These are phyloP conservation scores for Garra rufa DNA, from an alignment of 2,113 vertebrate genomes.

Conservation along the genomic window DNA sequence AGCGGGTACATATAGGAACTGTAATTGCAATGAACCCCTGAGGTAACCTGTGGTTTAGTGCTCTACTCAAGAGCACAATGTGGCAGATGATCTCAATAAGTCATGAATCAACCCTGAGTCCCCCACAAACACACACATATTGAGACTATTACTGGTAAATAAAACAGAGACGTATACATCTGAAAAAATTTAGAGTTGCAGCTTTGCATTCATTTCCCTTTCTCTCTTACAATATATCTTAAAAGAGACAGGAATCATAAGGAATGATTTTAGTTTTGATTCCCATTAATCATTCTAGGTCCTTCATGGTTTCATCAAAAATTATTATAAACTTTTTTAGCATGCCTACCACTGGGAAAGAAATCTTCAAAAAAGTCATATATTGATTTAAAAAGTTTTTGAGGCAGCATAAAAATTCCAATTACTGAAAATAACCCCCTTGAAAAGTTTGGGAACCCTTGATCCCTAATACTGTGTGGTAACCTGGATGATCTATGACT, in stretches of 20 bases:
- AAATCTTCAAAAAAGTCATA: too few species aligned
- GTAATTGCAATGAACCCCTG: neutral
- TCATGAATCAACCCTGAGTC: constrained; percentile 30
- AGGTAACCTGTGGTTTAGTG: constrained; percentile 6
- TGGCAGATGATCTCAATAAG: constrained; percentile 17
- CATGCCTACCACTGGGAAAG: too few species aligned
- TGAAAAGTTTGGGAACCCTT: too few species aligned
- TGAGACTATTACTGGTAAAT: constrained; percentile 30
- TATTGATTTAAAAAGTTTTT: too few species aligned
- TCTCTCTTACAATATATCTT: neutral
- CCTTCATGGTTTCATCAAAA: too few species aligned
- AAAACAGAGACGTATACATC: constrained; percentile 11
- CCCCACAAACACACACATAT: constrained; percentile 32
- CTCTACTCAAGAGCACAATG: constrained; percentile 3
- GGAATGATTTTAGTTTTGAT: too few species aligned
- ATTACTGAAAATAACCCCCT: too few species aligned
- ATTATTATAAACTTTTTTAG: too few species aligned
- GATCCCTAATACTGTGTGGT: too few species aligned
- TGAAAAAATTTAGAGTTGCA: neutral
- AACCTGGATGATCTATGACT: too few species aligned
- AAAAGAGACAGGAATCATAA: neutral
- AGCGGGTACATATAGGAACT: constrained; percentile 1
- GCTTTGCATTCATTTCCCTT: neutral
- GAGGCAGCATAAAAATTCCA: too few species aligned
- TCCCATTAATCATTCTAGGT: too few species aligned